A percentile compares a stretch with the other conserved stretches of the same genome.
phyloP scores from a whole-genome alignment of 2,113 vertebrate genomes.

The Mus pahari region DNA sequence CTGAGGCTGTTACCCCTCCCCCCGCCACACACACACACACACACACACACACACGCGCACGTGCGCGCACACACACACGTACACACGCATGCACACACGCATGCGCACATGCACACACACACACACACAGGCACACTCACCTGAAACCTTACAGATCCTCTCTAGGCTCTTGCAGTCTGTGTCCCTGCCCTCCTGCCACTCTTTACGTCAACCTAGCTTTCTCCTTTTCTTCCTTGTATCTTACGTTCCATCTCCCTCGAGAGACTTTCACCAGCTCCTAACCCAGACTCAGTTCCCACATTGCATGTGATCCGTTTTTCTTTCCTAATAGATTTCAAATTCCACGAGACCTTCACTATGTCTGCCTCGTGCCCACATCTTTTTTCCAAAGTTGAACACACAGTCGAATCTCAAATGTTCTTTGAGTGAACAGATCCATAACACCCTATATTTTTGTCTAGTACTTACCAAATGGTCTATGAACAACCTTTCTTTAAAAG shows the following conservation, averaged over 20 bases:
- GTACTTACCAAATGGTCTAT: background rate
- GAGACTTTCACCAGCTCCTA: background rate
- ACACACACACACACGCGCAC: background rate
- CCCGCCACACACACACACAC: background rate
- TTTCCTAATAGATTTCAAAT: constrained; percentile 15
- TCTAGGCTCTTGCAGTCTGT: too few relatives aligned
- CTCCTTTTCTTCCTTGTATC: background rate
- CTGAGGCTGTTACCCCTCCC: background rate
- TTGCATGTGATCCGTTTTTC: background rate
- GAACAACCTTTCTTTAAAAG: background rate
- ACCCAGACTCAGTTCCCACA: too few relatives aligned
- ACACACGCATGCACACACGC: background rate
- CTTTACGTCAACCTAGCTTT: background rate
- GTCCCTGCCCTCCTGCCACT: too few relatives aligned
- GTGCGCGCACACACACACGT: background rate
- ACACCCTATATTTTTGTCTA: background rate
- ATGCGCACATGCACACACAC: too few relatives aligned
- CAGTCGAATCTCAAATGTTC: background rate
- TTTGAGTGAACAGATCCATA: constrained; percentile 16
- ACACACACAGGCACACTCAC: background rate
- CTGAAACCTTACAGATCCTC: too few relatives aligned
- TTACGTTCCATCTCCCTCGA: background rate
- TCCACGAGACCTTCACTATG: background rate
- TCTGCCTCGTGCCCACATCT: background rate
- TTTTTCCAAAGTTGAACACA: background rate